Base-by-base conservation (phyloP, 2,888 invertebrate species). In the Tetropium fuscum region DNA sequence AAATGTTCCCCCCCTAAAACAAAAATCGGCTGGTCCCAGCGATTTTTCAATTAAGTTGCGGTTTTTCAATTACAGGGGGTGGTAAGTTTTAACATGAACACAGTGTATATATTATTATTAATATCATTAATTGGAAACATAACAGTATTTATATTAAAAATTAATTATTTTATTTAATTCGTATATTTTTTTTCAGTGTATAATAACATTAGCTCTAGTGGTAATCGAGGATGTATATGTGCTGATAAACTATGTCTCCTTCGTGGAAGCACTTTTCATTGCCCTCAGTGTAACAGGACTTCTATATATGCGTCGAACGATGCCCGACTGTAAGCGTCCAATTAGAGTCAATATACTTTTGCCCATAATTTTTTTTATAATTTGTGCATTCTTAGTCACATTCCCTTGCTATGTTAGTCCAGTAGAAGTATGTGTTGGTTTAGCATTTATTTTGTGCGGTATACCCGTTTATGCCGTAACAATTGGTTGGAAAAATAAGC, bases 191-290 rank as follows among this genome's bases (percentile, higher is more conserved):
- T 84, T 85, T 73, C 85, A 94, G 97, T 94, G 96, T 76, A 74
- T 93, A 66, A 88, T 95, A 71, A 95, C 97, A 0, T 82, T 97
- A 61, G 83, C 89, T 51, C 86, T 95, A 77, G 84, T 96, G 66
- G 85, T 93, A 72, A 92, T 91, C 41, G 89, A 90, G 77, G 92
- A 97, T 81, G 90, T 96, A 49, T 94, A 95, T 78, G 88, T 89
- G 5, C 86, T 97, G 59, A 96, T 97, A 73, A 95, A 95, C 4
- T 97, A 96, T 79, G 91, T 94, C 74, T 94, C 93, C 55, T 94
- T 97, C 74, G 95, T 96, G 34, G 97, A 97, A 82, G 94, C 95
- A 16, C 90, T 95, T 79, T 97, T 97, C 83, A 95, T 95, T 48
- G 92, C 92, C 78, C 80, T 95, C 22, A 93, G 95, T 36, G 93